Evolutionary conservation across 2,113 vertebrate species (phyloP).

Genomic region (Okapia johnstoni): DNA sequence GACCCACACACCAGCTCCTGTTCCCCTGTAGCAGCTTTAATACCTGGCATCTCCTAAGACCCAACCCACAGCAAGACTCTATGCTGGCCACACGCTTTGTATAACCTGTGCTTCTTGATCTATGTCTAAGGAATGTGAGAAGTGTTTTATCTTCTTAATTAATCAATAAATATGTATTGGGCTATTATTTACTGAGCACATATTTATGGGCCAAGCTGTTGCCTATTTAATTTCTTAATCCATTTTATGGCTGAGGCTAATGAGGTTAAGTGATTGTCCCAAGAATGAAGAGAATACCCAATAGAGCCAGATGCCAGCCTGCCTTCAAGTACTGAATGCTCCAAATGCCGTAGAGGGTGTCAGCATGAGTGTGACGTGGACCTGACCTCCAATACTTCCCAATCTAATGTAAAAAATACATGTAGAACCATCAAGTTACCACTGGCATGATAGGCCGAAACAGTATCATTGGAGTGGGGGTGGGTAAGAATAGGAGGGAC

Average conservation of each 20-base stretch:
- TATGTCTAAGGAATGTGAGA: neutral
- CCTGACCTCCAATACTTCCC: neutral
- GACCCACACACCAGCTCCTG: neutral
- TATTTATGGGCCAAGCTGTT: neutral
- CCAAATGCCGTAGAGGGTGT: neutral
- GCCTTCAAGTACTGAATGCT: neutral
- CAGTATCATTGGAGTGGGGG: neutral
- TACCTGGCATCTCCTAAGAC: neutral
- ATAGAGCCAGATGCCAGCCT: neutral
- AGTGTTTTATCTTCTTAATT: slow-evolving; percentile 7
- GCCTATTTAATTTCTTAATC: slow-evolving; percentile 1
- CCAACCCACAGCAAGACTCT: neutral
- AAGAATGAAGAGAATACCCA: neutral
- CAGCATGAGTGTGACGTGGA: neutral
- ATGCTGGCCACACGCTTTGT: neutral
- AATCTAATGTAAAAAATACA: neutral
- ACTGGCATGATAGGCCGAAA: neutral
- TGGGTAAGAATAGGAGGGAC: neutral
- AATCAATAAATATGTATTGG: neutral
- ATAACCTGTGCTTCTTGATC: neutral
- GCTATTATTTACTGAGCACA: neutral
- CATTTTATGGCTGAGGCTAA: neutral
- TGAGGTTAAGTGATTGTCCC: neutral
- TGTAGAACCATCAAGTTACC: neutral
- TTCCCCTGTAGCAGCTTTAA: neutral